Base-by-base conservation (phyloP, 2,797 vertebrate genomes). In the Aythya fuligula region DNA sequence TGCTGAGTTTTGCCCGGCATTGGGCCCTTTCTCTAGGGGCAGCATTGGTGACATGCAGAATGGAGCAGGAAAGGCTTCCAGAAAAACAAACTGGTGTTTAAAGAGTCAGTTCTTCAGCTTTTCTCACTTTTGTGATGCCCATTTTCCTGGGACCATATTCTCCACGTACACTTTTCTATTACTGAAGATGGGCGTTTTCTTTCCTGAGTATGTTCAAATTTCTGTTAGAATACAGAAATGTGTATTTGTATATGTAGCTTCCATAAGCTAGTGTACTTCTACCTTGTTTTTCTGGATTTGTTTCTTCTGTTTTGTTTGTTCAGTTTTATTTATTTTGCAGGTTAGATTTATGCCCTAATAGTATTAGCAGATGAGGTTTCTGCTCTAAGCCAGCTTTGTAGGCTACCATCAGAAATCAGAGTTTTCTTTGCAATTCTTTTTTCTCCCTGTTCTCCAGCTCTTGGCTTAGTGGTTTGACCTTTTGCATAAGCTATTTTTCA, bases 381-480 rank as follows among this genome's bases (percentile, higher is more conserved):
- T 76, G 25, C 45, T 64, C 39, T 74, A 89, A 94, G 58, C 25
- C 61, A 75, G 58, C 36, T 85, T 92, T 89, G 67, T 45, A 89
- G 84, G 34, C 67, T 95, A 54, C 90, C 78, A 88, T 93, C 64
- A 95, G 88, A 83, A 93, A 90, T 72, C 3, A 0, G 77, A 84
- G 78, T 89, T 95, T 80, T 56, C 72, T 83, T 87, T 96, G 65
- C 88, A 87, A 0, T 90, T 92, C 93, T 87, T 88, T 94, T 92
- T 95, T 95, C 96, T 94, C 21, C 92, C 78, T 73, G 9, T 92
- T 93, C 81, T 95, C 47, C 84, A 81, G 4, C 91, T 87, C 76
- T 83, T 67, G 93, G 84, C 38, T 95, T 94, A 89, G 87, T 94
- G 88, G 87, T 96, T 96, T 96, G 95, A 95, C 92, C 95, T 96